Base-by-base conservation (phyloP, 2,113 vertebrate species). In the Turdus rufiventris region DNA sequence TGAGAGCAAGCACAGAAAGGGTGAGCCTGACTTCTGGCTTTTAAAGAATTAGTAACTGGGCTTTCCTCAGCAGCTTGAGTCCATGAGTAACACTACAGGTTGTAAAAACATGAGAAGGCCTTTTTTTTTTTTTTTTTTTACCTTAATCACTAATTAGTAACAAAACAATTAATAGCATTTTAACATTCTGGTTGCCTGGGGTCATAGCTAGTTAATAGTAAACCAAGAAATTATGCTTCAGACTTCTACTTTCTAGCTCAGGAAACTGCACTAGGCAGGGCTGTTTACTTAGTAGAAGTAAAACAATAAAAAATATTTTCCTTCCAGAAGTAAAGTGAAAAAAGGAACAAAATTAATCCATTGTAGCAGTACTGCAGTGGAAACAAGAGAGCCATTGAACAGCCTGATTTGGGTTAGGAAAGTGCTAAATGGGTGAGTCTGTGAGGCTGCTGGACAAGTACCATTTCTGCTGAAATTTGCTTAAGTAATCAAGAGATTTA, bases 171-270 rank as follows among this genome's bases (percentile, higher is more conserved):
- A 76, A 54, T 28, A 72, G 50, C 16, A 43, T 76, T 85, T 88
- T 61, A 70, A 74, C 82, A 51, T 88, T 74, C 88, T 70, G 31
- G 18, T 40, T 57, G 67, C 75, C 85, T 71, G 38, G 43, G 42
- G 94, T 80, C 29, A 48, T 28, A 67, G 29, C 26, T 85, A 34
- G 90, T 96, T 96, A 95, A 95, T 90, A 66, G 34, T 23, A 83
- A 94, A 88, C 47, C 26, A 50, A 56, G 85, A 66, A 93, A 70
- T 58, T 12, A 38, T 18, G 24, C 67, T 40, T 75, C 21, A 61
- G 18, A 42, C 9, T 58, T 84, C 47, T 34, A 4, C 33, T 83
- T 78, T 89, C 61, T 56, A 38, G 21, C 34, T 31, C 17, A 5
- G 53, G 23, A 81, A 71, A 42, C 42, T 36, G 38, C 20, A 73